A percentile compares a stretch with the other conserved stretches of the same genome.
These are phyloP conservation scores for Anabacerthia variegaticeps DNA, from an alignment of 2,797 vertebrate genomes.

Conservation along the genomic window DNA sequence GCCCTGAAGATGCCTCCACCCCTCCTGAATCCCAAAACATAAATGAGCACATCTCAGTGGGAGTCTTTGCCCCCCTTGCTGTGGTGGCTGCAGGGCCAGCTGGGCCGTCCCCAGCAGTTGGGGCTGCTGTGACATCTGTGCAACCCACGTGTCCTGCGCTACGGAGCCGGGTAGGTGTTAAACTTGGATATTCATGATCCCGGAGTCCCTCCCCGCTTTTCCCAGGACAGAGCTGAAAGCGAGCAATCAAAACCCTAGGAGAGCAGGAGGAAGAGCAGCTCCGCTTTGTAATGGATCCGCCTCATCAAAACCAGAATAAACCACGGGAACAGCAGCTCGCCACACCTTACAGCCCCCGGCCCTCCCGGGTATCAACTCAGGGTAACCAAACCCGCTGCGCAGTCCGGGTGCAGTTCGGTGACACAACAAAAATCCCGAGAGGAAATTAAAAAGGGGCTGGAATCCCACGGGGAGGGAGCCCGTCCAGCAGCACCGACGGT, in stretches of 20 bases:
- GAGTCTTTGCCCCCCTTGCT: neutral
- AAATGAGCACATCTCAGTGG: accelerated
- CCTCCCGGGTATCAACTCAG: neutral
- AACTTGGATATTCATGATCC: neutral
- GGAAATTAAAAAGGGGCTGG: neutral
- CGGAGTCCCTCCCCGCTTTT: neutral
- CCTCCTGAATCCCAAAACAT: neutral
- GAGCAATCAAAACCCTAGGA: accelerated
- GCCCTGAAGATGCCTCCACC: neutral
- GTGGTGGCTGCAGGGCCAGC: accelerated
- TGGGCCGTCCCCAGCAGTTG: neutral
- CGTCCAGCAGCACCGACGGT: accelerated
- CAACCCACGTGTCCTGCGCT: neutral
- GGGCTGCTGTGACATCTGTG: neutral
- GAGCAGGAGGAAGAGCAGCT: neutral
- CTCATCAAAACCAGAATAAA: neutral
- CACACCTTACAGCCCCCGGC: neutral
- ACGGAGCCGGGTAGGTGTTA: accelerated
- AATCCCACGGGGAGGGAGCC: neutral
- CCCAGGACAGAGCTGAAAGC: neutral
- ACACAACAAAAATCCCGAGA: neutral
- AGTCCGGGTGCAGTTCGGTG: neutral
- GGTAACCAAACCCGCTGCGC: neutral
- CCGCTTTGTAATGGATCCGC: neutral
- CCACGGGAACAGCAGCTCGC: neutral